These are phyloP conservation scores for Meloidogyne floridensis DNA, from an alignment of 1,140 invertebrate species.

Conservation along the genomic window DNA sequence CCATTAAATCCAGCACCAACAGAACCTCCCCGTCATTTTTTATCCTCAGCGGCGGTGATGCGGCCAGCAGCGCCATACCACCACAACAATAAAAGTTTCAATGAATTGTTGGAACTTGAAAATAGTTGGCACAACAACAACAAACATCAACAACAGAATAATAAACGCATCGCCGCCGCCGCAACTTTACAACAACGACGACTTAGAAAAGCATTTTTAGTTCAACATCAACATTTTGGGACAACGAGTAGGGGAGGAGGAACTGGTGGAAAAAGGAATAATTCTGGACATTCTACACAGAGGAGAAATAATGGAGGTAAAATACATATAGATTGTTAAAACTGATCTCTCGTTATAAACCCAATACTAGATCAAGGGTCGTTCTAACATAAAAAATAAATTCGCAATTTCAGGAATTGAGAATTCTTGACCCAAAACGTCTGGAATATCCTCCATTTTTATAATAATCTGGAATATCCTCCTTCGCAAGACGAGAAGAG, in stretches of 20 bases:
- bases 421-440: too few species aligned
- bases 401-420: too few species aligned
- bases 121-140: slow-evolving; percentile 6
- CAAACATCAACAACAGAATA: neutral
- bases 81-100: slow-evolving; percentile 13
- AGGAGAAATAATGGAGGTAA: neutral
- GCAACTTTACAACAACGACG: slow-evolving; percentile 12
- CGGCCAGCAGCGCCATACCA: slow-evolving; percentile 11
- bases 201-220: slow-evolving; percentile 19
- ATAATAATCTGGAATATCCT: too few species aligned
- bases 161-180: slow-evolving; percentile 31
- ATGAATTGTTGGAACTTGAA: slow-evolving; percentile 20
- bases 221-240: slow-evolving; percentile 22
- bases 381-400: too few species aligned
- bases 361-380: too few species aligned
- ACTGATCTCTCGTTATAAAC: too few species aligned
- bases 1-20: slow-evolving; percentile 36
- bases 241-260: slow-evolving; percentile 19
- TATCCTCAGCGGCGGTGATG: slow-evolving; percentile 42
- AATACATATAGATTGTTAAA: too few species aligned
- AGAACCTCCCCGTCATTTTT: slow-evolving; percentile 45
- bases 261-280: neutral
- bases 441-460: too few species aligned
- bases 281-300: neutral
- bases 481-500: too few species aligned